A percentile compares a stretch with the other conserved stretches of the same genome.
Evolutionary conservation across 2,113 vertebrate genomes (phyloP).

Genomic region (Channa argus): DNA sequence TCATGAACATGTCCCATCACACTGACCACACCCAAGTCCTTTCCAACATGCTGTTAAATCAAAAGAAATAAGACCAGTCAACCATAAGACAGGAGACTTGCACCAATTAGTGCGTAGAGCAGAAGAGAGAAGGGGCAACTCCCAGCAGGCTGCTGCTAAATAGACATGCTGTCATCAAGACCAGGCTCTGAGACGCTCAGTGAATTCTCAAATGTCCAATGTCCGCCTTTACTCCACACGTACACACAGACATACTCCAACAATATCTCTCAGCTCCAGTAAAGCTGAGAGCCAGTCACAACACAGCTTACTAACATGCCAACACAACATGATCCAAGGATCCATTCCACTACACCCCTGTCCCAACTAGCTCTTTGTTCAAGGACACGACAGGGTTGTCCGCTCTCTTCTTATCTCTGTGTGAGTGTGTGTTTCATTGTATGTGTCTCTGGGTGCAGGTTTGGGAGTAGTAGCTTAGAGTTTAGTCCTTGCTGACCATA

Average conservation of each 20-base stretch:
- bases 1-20: constrained; percentile 2
- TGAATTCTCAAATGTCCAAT: constrained; percentile 71
- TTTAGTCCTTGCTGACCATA: constrained; percentile 88
- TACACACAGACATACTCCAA: constrained; percentile 30
- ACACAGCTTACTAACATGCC: constrained; percentile 81
- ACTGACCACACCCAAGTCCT: constrained; percentile 47
- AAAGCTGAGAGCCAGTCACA: constrained; percentile 77
- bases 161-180: constrained; percentile 74
- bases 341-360: constrained; percentile 84
- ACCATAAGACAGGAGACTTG: constrained; percentile 66
- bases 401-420: background rate
- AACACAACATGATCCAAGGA: constrained; percentile 82
- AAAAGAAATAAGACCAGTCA: constrained; percentile 50
- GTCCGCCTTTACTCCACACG: constrained; percentile 64
- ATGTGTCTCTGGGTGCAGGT: constrained; percentile 28
- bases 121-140: constrained; percentile 45
- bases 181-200: constrained; percentile 45
- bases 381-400: constrained; percentile 67
- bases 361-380: constrained; percentile 85
- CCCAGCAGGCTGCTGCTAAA: constrained; percentile 68
- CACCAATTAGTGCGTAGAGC: constrained; percentile 72
- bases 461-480: constrained; percentile 63
- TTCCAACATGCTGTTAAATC: constrained; percentile 26
- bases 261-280: constrained; percentile 72
- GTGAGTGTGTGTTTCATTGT: constrained; percentile 45